phyloP scores from a whole-genome alignment of 2,888 invertebrate species.

The Hypomecis punctinalis region DNA sequence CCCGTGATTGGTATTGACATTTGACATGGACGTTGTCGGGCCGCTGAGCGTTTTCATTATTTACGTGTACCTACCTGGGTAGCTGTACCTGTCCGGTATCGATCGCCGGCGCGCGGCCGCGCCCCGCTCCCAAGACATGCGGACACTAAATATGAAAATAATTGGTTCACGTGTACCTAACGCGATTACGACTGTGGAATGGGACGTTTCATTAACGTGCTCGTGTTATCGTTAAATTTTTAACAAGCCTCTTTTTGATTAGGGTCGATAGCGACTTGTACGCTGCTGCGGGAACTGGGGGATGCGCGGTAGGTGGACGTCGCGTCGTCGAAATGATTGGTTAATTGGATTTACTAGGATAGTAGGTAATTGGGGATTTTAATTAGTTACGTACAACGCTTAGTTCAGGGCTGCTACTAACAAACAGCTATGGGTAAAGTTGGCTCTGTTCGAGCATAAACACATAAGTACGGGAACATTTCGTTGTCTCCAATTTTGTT shows the following conservation, averaged over 20 bases:
- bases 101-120: slow-evolving; percentile 52
- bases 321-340: neutral
- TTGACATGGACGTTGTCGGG: slow-evolving; percentile 55
- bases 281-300: neutral
- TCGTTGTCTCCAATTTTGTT: no score
- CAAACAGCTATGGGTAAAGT: no score
- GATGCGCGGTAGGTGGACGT: neutral
- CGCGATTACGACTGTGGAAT: slow-evolving; percentile 52
- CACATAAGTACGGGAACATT: no score
- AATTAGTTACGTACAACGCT: neutral
- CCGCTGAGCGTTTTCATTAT: slow-evolving; percentile 72
- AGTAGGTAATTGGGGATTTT: no score
- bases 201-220: slow-evolving; percentile 46
- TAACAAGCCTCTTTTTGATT: slow-evolving; percentile 29
- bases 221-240: slow-evolving; percentile 31
- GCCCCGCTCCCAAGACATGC: slow-evolving; percentile 52
- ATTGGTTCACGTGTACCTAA: slow-evolving; percentile 63
- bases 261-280: slow-evolving; percentile 9
- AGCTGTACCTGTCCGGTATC: slow-evolving; percentile 61
- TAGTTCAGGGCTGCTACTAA: neutral
- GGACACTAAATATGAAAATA: slow-evolving; percentile 67
- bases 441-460: no score
- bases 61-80: slow-evolving; percentile 58
- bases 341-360: slow-evolving; percentile 1
- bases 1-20: slow-evolving; percentile 53